These are phyloP conservation scores for Amblyopsis rosae DNA, from an alignment of 2,113 vertebrate species.

Conservation along the genomic window DNA sequence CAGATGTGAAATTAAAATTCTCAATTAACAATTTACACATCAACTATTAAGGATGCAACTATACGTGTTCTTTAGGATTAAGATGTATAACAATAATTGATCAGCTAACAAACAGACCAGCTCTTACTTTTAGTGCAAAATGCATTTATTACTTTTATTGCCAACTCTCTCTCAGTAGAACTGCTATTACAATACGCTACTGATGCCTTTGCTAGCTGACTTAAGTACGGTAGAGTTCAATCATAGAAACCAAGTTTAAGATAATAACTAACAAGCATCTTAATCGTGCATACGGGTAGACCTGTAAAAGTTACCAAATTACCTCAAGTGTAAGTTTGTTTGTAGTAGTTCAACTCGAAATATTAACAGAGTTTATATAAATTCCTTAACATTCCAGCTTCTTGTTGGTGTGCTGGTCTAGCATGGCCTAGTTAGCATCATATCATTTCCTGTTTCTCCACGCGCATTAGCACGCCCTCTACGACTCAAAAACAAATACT, in stretches of 20 bases:
- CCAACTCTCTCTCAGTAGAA: slow-evolving; percentile 15
- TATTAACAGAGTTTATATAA: slow-evolving; percentile 52
- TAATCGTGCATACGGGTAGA: background rate
- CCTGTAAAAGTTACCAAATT: background rate
- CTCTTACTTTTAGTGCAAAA: slow-evolving; percentile 16
- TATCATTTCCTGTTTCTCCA: slow-evolving; percentile 65
- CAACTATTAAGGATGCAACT: too few relatives aligned
- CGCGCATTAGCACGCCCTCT: slow-evolving; percentile 69
- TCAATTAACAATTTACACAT: too few relatives aligned
- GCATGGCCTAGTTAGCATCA: too few relatives aligned
- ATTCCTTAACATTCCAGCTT: background rate
- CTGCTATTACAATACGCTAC: background rate
- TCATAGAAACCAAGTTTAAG: background rate
- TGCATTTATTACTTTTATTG: slow-evolving; percentile 31
- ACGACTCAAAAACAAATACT: slow-evolving; percentile 75
- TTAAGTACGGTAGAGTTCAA: slow-evolving; percentile 1
- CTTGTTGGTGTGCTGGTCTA: background rate
- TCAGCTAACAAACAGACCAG: background rate
- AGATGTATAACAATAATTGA: background rate
- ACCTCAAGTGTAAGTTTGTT: slow-evolving; percentile 50
- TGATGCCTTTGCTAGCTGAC: background rate
- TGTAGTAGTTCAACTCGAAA: slow-evolving; percentile 25
- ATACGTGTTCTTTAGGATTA: background rate
- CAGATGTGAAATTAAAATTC: too few relatives aligned
- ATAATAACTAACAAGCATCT: accelerated